These are phyloP conservation scores for Cosmia trapezina DNA, from an alignment of 2,888 invertebrate genomes.

Conservation along the genomic window DNA sequence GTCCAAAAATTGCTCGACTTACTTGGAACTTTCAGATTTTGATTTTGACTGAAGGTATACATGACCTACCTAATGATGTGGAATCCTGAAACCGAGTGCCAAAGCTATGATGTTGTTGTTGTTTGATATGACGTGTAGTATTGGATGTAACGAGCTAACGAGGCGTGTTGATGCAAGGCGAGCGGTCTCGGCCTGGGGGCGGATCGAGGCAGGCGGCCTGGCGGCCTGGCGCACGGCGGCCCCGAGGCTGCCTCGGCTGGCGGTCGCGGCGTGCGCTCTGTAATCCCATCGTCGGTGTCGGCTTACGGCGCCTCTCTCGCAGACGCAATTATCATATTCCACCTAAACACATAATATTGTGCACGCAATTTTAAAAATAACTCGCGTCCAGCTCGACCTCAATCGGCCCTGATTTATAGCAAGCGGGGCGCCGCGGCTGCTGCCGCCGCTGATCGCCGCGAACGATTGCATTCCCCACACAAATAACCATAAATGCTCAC, in stretches of 20 bases:
- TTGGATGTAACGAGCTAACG: constrained; percentile 74
- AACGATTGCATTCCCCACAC: constrained; percentile 77
- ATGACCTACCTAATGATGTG: background rate
- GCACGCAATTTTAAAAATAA: constrained; percentile 90
- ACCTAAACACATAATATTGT: constrained; percentile 90
- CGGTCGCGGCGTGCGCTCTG: constrained; percentile 80
- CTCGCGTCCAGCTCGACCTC: constrained; percentile 87
- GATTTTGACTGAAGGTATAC: background rate
- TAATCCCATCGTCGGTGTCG: constrained; percentile 88
- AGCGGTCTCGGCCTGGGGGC: constrained; percentile 57
- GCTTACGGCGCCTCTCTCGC: constrained; percentile 87
- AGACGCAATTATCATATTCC: constrained; percentile 90
- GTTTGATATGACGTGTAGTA: constrained; percentile 22
- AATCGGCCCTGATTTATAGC: constrained; percentile 87
- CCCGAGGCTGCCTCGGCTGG: constrained; percentile 57
- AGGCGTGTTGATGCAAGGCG: constrained; percentile 73
- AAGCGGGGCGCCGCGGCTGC: constrained; percentile 73
- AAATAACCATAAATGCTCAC: constrained; percentile 74
- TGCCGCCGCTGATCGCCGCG: constrained; percentile 69
- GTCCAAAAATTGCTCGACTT: background rate
- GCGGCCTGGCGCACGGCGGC: constrained; percentile 41
- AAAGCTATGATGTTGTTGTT: constrained; percentile 16
- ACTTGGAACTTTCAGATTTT: background rate
- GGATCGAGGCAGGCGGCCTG: constrained; percentile 58
- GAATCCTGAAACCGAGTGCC: constrained; percentile 4